These are phyloP conservation scores for Florisuga fusca DNA, from an alignment of 2,797 vertebrate genomes.

Conservation along the genomic window DNA sequence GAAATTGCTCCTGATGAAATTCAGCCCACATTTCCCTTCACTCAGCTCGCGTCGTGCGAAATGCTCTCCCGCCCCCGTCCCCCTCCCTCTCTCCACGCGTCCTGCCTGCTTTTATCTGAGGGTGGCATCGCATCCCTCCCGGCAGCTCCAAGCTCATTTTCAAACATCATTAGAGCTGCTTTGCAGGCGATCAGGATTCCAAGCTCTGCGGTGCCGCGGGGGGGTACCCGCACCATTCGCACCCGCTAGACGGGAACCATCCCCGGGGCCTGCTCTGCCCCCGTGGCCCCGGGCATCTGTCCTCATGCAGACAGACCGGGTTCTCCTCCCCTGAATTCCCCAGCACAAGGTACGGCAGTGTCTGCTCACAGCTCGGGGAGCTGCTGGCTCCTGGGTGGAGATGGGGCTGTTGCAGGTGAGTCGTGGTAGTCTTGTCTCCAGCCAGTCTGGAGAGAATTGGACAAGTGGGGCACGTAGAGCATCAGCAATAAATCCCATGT, in stretches of 20 bases:
- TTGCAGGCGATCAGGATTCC: neutral
- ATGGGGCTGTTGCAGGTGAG: rapidly evolving
- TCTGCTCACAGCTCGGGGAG: neutral
- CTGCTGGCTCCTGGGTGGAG: neutral
- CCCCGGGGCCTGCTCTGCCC: rapidly evolving
- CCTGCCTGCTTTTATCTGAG: neutral
- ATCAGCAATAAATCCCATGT: neutral
- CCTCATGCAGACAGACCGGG: neutral
- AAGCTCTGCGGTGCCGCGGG: neutral
- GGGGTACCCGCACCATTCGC: neutral
- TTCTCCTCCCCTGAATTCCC: neutral
- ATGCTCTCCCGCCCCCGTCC: neutral
- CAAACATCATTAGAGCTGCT: neutral
- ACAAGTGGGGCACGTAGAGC: rapidly evolving
- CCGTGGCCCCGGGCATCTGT: rapidly evolving
- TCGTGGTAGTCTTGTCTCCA: rapidly evolving
- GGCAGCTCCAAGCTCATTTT: neutral
- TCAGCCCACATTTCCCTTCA: slow-evolving; percentile 10
- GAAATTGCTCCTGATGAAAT: slow-evolving; percentile 16
- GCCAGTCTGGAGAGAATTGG: neutral
- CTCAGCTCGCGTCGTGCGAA: neutral
- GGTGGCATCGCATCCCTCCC: neutral
- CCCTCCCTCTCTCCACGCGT: neutral
- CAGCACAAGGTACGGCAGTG: neutral
- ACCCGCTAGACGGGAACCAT: neutral